Evolutionary conservation across 1,140 invertebrate genomes (phyloP).

Genomic region (Eumaeus atala): DNA sequence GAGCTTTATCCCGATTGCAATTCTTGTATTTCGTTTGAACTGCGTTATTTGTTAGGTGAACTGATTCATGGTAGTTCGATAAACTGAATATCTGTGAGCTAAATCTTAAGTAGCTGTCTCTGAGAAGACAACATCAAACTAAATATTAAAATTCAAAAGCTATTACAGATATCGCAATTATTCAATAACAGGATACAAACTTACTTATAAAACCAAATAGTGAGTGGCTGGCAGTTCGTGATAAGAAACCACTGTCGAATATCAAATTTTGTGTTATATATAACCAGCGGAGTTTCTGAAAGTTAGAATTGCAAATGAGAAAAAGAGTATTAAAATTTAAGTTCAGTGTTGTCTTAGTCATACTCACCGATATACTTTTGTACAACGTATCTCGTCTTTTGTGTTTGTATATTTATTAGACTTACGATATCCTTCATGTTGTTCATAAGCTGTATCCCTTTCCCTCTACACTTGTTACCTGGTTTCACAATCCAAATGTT

Average conservation of each 20-base stretch:
- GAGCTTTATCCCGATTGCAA: constrained; percentile 80
- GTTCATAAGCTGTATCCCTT: constrained; percentile 91
- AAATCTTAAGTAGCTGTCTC: constrained; percentile 93
- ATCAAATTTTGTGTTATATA: constrained; percentile 95
- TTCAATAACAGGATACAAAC: constrained; percentile 21
- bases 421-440: constrained; percentile 89
- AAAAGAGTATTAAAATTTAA: constrained; percentile 6
- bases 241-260: constrained; percentile 95
- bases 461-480: constrained; percentile 92
- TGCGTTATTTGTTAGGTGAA: constrained; percentile 95
- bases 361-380: constrained; percentile 94
- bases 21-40: constrained; percentile 95
- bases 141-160: neutral
- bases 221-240: constrained; percentile 90
- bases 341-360: neutral
- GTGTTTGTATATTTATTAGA: constrained; percentile 76
- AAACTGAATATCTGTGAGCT: constrained; percentile 93
- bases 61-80: constrained; percentile 92
- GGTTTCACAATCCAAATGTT: constrained; percentile 98
- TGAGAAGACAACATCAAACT: constrained; percentile 47
- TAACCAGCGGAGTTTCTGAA: constrained; percentile 87
- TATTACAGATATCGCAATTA: neutral
- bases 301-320: constrained; percentile 19
- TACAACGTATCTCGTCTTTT: constrained; percentile 89
- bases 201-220: constrained; percentile 94